phyloP scores from a whole-genome alignment of 2,888 invertebrate species.

The Cheilosia variabilis region DNA sequence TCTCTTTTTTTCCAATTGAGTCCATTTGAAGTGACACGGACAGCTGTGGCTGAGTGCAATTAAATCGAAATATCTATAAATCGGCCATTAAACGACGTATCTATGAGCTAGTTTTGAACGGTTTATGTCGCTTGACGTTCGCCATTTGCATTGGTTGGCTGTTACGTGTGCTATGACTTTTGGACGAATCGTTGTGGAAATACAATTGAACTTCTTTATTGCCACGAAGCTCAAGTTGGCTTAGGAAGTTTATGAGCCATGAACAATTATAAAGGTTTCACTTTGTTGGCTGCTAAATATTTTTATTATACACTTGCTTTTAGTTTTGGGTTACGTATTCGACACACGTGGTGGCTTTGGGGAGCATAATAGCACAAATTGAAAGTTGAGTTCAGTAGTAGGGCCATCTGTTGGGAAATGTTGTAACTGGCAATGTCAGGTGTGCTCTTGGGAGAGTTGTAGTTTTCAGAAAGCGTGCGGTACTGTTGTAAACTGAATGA shows the following conservation, averaged over 20 bases:
- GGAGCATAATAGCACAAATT: neutral
- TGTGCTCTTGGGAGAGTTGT: too few species aligned
- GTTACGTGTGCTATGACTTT: constrained; percentile 31
- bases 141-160: constrained; percentile 36
- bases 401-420: neutral
- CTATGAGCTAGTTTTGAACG: constrained; percentile 41
- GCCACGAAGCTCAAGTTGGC: constrained; percentile 26
- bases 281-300: constrained; percentile 32
- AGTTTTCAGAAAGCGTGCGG: too few species aligned
- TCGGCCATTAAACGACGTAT: constrained; percentile 20
- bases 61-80: constrained; percentile 10
- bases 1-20: neutral
- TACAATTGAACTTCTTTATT: constrained; percentile 30
- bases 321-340: constrained; percentile 31
- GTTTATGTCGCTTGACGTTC: constrained; percentile 39
- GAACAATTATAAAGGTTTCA: constrained; percentile 55
- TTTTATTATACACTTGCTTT: constrained; percentile 26
- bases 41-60: constrained; percentile 25
- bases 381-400: constrained; percentile 2
- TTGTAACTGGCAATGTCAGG: too few species aligned
- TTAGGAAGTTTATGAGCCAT: constrained; percentile 56
- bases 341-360: constrained; percentile 8
- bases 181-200: constrained; percentile 35
- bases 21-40: neutral
- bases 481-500: too few species aligned